These are phyloP conservation scores for Ceratina australensis DNA, from an alignment of 1,140 invertebrate genomes.

Conservation along the genomic window DNA sequence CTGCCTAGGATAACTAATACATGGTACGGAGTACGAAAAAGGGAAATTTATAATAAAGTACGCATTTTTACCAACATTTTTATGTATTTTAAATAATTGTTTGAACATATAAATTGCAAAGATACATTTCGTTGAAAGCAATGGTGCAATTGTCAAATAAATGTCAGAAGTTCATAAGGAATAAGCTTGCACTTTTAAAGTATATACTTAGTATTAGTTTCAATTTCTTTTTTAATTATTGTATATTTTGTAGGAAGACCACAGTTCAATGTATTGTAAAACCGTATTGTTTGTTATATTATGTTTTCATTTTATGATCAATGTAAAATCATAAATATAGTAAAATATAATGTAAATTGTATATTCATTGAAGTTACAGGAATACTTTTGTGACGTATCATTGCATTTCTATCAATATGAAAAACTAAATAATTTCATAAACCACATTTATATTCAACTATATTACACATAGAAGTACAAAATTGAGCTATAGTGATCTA, in stretches of 20 bases:
- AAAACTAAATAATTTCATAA: background rate
- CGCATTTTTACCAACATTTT: conserved; percentile 44
- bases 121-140: conserved; percentile 21
- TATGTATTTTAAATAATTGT: conserved; percentile 36
- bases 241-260: conserved; percentile 39
- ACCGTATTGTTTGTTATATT: conserved; percentile 18
- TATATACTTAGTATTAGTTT: conserved; percentile 18
- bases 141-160: background rate
- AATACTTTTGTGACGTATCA: conserved; percentile 10
- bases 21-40: conserved; percentile 13
- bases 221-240: background rate
- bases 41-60: conserved; percentile 4
- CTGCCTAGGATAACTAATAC: conserved; percentile 25
- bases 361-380: conserved; percentile 18
- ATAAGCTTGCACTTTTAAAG: conserved; percentile 22
- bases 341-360: conserved; percentile 22
- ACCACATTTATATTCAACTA: conserved; percentile 24
- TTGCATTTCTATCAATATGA: background rate
- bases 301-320: conserved; percentile 9
- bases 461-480: conserved; percentile 35
- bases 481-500: conserved; percentile 78
- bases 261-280: conserved; percentile 28
- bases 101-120: conserved; percentile 30
- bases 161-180: background rate
- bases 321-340: conserved; percentile 42